Percentiles rank a stretch among this genome's conserved stretches.
phyloP scores from a whole-genome alignment of 2,888 invertebrate genomes.

The Tachina lurida region DNA sequence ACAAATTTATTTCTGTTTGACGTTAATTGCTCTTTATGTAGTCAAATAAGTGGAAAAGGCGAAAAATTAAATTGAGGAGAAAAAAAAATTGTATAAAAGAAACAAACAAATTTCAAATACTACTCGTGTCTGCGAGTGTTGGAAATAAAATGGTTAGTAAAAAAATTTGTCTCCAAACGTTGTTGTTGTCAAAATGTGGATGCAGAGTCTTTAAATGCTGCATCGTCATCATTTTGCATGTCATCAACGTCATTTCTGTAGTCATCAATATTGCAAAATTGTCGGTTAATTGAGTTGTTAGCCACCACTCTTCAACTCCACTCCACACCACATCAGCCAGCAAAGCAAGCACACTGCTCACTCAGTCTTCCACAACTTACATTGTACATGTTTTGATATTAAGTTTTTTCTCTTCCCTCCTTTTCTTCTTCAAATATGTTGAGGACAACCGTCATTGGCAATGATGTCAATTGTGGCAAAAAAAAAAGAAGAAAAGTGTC shows the following conservation, averaged over 20 bases:
- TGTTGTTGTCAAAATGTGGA: constrained; percentile 32
- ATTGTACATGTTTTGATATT: background rate
- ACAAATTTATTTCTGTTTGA: constrained; percentile 48
- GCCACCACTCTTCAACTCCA: constrained; percentile 46
- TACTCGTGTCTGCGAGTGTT: background rate
- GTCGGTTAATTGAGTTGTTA: constrained; percentile 80
- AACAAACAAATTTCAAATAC: constrained; percentile 48
- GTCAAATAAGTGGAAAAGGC: constrained; percentile 41
- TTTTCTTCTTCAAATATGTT: constrained; percentile 1
- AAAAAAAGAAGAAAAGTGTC: constrained; percentile 1
- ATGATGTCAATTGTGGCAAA: constrained; percentile 53
- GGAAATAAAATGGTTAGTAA: constrained; percentile 15
- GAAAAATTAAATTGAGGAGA: background rate
- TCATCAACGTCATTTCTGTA: constrained; percentile 66
- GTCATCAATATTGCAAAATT: constrained; percentile 71
- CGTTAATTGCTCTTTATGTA: constrained; percentile 59
- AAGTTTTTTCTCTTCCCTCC: background rate
- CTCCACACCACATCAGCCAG: background rate
- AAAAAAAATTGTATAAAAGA: background rate
- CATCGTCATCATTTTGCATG: constrained; percentile 67
- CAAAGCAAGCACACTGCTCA: background rate
- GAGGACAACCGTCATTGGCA: constrained; percentile 41
- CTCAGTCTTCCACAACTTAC: constrained; percentile 1
- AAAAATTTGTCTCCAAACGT: constrained; percentile 43
- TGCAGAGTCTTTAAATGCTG: constrained; percentile 29